Evolutionary conservation across 2,113 vertebrate species (phyloP).

Genomic region (Fulmarus glacialis): DNA sequence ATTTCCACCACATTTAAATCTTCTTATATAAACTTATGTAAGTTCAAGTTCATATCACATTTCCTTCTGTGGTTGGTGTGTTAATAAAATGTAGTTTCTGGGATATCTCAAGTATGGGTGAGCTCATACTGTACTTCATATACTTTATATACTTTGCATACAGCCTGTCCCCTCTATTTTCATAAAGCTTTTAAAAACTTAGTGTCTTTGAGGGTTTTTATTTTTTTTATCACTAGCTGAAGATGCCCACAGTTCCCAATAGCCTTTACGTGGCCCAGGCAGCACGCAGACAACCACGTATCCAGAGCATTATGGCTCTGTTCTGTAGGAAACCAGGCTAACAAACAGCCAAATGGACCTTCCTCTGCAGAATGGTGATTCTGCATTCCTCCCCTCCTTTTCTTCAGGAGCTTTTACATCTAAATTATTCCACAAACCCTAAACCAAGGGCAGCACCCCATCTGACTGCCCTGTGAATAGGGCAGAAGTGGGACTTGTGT

Average conservation of each 20-base stretch:
- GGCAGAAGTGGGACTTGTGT: not conserved
- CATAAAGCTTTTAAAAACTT: not conserved
- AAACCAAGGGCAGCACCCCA: not conserved
- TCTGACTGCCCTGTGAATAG: not conserved
- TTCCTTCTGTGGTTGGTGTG: not conserved
- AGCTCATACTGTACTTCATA: not conserved
- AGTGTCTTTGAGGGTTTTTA: not conserved
- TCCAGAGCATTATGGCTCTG: not conserved
- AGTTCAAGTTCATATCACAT: fast-evolving
- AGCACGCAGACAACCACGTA: not conserved
- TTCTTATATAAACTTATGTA: not conserved
- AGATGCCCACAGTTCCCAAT: not conserved
- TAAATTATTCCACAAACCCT: not conserved
- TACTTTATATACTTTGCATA: not conserved
- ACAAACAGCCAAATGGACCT: not conserved
- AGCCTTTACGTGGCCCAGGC: not conserved
- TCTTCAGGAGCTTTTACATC: not conserved
- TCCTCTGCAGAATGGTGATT: not conserved
- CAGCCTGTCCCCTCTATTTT: not conserved
- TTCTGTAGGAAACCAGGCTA: not conserved
- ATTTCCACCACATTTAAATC: not conserved
- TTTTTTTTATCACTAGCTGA: not conserved
- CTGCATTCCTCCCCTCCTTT: not conserved
- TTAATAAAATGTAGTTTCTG: not conserved
- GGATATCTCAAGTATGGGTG: not conserved